phyloP scores from a whole-genome alignment of 2,113 vertebrate species.

The Piprites chloris region DNA sequence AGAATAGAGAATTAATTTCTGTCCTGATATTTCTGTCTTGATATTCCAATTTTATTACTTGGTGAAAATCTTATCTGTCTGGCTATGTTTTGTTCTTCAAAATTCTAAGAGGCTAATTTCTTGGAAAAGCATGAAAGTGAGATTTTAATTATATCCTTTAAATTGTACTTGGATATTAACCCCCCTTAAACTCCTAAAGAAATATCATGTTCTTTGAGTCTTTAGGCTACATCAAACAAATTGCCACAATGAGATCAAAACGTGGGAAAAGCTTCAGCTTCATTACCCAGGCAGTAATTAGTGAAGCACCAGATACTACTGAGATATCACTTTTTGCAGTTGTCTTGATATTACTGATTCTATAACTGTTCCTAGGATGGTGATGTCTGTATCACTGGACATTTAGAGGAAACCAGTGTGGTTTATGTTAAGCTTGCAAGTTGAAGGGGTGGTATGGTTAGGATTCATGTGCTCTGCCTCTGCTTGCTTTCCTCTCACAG shows the following conservation, averaged over 20 bases:
- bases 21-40: background rate
- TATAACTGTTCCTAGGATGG: background rate
- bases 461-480: background rate
- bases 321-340: background rate
- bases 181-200: background rate
- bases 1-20: background rate
- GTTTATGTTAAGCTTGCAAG: background rate
- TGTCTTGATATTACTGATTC: background rate
- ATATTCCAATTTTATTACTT: background rate
- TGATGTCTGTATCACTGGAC: background rate
- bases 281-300: background rate
- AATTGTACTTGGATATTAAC: background rate
- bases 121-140: background rate
- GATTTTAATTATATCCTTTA: conserved; percentile 55
- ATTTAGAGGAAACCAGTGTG: background rate
- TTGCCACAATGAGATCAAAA: background rate
- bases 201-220: background rate
- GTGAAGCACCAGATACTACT: background rate
- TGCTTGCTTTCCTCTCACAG: background rate
- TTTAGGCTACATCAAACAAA: background rate
- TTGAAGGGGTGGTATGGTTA: background rate
- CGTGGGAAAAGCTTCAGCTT: background rate
- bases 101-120: background rate
- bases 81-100: background rate
- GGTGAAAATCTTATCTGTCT: background rate